These are phyloP conservation scores for Cataglyphis cursor DNA, from an alignment of 2,888 invertebrate genomes.

Conservation along the genomic window DNA sequence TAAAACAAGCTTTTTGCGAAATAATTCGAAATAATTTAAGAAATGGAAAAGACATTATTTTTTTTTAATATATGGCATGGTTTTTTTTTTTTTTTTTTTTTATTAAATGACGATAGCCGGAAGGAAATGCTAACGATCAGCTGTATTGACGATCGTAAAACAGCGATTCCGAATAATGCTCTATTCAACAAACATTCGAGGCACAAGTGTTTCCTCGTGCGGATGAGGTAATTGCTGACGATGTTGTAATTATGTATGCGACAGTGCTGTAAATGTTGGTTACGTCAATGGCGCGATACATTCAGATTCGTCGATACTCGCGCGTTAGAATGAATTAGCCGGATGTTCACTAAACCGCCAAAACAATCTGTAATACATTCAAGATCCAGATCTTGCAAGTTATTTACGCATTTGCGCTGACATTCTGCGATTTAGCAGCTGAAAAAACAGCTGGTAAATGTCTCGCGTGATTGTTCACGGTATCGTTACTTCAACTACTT, in stretches of 20 bases:
- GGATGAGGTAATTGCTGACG: constrained; percentile 11
- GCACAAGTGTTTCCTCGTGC: not conserved
- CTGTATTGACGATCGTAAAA: constrained; percentile 1
- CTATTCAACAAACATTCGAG: not conserved
- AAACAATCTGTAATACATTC: constrained; percentile 3
- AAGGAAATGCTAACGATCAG: not conserved
- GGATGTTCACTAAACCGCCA: not conserved
- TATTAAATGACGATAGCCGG: not conserved
- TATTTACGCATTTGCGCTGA: constrained; percentile 1
- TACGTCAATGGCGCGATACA: constrained; percentile 6
- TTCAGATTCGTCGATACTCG: not conserved
- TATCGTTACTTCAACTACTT: constrained; percentile 10
- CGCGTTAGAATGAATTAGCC: not conserved
- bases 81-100: not conserved
- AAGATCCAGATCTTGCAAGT: constrained; percentile 1
- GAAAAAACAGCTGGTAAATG: not conserved
- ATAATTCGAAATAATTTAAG: not conserved
- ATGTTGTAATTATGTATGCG: constrained; percentile 10
- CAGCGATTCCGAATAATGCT: not conserved
- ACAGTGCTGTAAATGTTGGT: constrained; percentile 18
- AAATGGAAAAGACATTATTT: not conserved
- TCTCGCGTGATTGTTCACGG: constrained; percentile 26
- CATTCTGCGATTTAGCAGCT: not conserved
- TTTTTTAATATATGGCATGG: not conserved
- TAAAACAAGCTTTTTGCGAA: not conserved